These are phyloP conservation scores for Enteromius radiatus DNA, from an alignment of 2,797 vertebrate species.

Conservation along the genomic window DNA sequence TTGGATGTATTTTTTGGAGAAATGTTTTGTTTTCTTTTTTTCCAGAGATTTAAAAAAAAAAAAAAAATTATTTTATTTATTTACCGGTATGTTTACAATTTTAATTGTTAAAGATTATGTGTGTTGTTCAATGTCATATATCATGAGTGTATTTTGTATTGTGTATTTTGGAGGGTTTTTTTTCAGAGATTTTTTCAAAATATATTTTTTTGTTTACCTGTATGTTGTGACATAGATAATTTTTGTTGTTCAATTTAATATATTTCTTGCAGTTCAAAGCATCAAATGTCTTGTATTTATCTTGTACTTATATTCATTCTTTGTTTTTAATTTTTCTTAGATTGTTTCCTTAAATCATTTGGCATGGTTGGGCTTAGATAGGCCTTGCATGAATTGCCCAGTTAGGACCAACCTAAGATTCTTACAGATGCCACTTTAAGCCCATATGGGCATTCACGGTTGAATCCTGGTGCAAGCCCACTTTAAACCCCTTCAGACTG, in stretches of 20 bases:
- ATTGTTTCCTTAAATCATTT: neutral
- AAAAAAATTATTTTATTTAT: no score
- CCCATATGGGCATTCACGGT: constrained; percentile 1
- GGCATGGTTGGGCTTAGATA: no score
- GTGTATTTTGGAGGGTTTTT: no score
- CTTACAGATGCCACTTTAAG: constrained; percentile 13
- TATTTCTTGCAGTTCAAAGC: constrained; percentile 10
- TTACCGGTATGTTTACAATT: no score
- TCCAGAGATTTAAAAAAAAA: no score
- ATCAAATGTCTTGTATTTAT: no score
- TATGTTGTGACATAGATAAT: neutral
- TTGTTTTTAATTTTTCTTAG: neutral
- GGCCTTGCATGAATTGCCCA: no score
- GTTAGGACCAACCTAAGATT: neutral
- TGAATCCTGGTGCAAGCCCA: constrained; percentile 18
- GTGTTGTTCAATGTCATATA: no score
- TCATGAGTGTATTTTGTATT: no score
- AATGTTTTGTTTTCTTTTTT: neutral
- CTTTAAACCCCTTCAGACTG: neutral
- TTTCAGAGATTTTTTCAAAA: neutral
- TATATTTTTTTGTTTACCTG: neutral
- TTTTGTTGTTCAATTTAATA: constrained; percentile 11
- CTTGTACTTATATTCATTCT: no score
- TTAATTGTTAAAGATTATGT: no score
- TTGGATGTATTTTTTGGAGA: constrained; percentile 6